These are phyloP conservation scores for Celastrina argiolus DNA, from an alignment of 2,888 invertebrate species.

Conservation along the genomic window DNA sequence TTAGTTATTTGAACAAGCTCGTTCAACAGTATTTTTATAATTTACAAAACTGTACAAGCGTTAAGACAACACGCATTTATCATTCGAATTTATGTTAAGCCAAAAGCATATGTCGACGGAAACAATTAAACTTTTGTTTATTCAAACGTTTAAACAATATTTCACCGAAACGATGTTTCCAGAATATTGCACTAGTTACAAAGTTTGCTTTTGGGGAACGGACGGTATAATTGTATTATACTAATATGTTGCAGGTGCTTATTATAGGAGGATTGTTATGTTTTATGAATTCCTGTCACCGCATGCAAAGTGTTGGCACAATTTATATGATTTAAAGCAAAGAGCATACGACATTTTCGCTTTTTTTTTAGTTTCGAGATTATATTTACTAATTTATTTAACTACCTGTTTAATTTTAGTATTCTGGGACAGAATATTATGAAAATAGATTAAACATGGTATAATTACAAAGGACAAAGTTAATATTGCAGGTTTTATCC, in stretches of 20 bases:
- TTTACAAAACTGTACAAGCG: constrained; percentile 3
- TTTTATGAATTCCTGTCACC: constrained; percentile 16
- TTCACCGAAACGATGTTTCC: constrained; percentile 16
- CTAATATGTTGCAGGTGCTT: constrained; percentile 19
- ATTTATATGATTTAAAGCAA: not conserved
- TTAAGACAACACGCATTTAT: constrained; percentile 20
- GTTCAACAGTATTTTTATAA: constrained; percentile 7
- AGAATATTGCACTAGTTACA: constrained; percentile 19
- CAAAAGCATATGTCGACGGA: constrained; percentile 22
- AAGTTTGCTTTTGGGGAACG: constrained; percentile 22
- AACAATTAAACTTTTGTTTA: constrained; percentile 22
- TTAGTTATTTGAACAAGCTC: not conserved
- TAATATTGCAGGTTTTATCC: too few species aligned
- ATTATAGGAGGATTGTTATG: constrained; percentile 9
- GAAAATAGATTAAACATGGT: too few species aligned
- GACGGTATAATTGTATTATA: constrained; percentile 22
- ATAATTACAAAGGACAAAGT: too few species aligned
- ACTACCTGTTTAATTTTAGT: not conserved
- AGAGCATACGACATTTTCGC: not conserved
- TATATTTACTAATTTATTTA: not conserved
- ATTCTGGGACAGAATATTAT: too few species aligned
- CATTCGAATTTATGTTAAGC: constrained; percentile 22
- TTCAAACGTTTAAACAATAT: constrained; percentile 22
- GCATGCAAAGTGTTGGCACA: not conserved
- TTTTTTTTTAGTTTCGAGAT: not conserved